Base-by-base conservation (phyloP, 2,888 invertebrate genomes). In the Cephus nigrinus region DNA sequence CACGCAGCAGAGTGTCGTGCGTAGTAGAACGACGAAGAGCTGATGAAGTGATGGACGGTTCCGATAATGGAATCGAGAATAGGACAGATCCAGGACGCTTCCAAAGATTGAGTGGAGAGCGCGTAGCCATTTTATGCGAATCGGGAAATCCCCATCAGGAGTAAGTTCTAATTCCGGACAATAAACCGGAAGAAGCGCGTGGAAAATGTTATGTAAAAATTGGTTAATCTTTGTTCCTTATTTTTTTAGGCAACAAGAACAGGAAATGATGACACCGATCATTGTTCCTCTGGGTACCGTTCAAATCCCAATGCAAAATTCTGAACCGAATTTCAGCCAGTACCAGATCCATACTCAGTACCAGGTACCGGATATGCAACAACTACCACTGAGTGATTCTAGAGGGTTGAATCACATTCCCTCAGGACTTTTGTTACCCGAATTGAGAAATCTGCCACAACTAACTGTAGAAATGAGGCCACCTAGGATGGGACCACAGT, bases 61-160 rank as follows among this genome's bases (percentile, higher is more conserved):
- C 95, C 83, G 95, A 96, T 73, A 95, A 95, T 74, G 81, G 81
- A 69, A 95, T 96, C 86, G 96, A 97, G 83, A 95, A 95, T 86
- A 94, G 94, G 80, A 95, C 96, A 40, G 95, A 96, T 89, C 95
- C 96, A 11, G 88, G 88, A 73, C 93, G 95, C 85, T 94, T 94
- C 88, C 94, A 95, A 84, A 94, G 94, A 85, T 92, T 96, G 82
- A 96, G 96, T 79, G 97, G 97, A 12, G 97, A 97, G 92, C 95
- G 97, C 79, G 96, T 98, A 92, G 95, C 96, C 55, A 97, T 98
- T 90, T 95, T 96, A 90, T 98, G 97, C 90, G 97, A 97, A 90
- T 97, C 96, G 86, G 97, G 97, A 80, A 95, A 95, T 84, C 89
- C 90, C 23, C 93, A 93, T 71, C 95, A 95, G 88, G 93, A 93